A percentile compares a stretch with the other conserved stretches of the same genome.
Evolutionary conservation across 2,888 invertebrate species (phyloP).

Genomic region (Idaea aversata): DNA sequence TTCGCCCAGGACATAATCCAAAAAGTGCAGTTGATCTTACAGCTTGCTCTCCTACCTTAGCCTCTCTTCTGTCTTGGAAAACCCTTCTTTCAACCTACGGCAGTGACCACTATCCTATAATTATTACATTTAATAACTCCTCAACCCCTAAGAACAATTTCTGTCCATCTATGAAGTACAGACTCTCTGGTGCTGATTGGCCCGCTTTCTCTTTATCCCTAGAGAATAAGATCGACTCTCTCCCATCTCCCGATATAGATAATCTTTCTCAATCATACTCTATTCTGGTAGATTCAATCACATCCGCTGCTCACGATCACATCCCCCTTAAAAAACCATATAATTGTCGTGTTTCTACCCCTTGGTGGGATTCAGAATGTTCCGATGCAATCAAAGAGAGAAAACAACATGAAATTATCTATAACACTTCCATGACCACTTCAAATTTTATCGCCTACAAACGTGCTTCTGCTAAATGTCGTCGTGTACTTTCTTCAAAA

Average conservation of each 20-base stretch:
- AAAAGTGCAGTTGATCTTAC: conserved; percentile 29
- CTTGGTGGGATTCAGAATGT: conserved; percentile 18
- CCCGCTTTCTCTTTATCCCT: not conserved
- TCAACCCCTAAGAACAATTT: conserved; percentile 4
- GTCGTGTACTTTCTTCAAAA: conserved; percentile 4
- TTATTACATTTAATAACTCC: conserved; percentile 7
- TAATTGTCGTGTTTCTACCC: not conserved
- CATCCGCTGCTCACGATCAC: not conserved
- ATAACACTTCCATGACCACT: conserved; percentile 2
- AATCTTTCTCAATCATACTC: not conserved
- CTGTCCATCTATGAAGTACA: conserved; percentile 16
- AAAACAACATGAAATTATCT: conserved; percentile 8
- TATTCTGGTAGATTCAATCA: not conserved
- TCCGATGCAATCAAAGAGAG: not conserved
- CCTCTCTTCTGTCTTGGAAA: conserved; percentile 12
- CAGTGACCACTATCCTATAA: conserved; percentile 28
- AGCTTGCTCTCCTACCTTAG: conserved; percentile 13
- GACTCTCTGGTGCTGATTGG: conserved; percentile 15
- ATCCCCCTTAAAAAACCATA: conserved; percentile 4
- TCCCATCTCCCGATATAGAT: not conserved
- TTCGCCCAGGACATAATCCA: conserved; percentile 15
- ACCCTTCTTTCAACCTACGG: conserved; percentile 15
- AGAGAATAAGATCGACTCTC: not conserved
- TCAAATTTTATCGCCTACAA: conserved; percentile 8
- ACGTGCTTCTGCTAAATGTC: conserved; percentile 6